phyloP scores from a whole-genome alignment of 2,888 invertebrate genomes.

The Allygus modestus region DNA sequence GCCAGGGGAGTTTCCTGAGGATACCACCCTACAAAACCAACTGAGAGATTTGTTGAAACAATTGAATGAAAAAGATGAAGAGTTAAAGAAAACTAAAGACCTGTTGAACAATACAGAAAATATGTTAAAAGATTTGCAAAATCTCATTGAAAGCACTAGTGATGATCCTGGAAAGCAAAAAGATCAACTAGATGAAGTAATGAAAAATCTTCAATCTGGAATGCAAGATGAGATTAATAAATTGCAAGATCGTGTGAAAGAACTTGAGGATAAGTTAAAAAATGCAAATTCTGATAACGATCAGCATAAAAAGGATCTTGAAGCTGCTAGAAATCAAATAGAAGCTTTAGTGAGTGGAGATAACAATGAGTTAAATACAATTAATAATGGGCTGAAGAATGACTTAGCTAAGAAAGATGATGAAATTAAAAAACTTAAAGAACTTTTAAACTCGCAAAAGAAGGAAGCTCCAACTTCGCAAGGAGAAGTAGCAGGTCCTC shows the following conservation, averaged over 20 bases:
- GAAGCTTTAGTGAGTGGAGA: slow-evolving; percentile 6
- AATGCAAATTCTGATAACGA: background rate
- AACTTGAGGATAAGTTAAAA: slow-evolving; percentile 29
- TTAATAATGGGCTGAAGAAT: slow-evolving; percentile 9
- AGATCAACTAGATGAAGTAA: slow-evolving; percentile 24
- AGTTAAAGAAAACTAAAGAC: slow-evolving; percentile 41
- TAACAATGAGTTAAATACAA: slow-evolving; percentile 11
- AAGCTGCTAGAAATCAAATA: slow-evolving; percentile 3
- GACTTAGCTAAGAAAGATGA: slow-evolving; percentile 26
- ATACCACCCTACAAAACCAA: background rate
- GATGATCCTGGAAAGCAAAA: slow-evolving; percentile 39
- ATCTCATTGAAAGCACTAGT: slow-evolving; percentile 20
- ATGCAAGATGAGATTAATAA: slow-evolving; percentile 28
- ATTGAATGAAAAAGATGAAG: slow-evolving; percentile 28
- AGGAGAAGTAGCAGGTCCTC: background rate
- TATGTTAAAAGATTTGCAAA: slow-evolving; percentile 42
- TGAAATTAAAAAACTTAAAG: slow-evolving; percentile 24
- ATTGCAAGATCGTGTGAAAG: slow-evolving; percentile 10
- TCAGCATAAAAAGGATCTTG: slow-evolving; percentile 6
- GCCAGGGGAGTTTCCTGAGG: slow-evolving; percentile 1
- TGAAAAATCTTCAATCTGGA: slow-evolving; percentile 11
- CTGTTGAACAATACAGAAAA: slow-evolving; percentile 35
- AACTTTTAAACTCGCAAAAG: background rate
- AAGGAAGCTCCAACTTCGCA: background rate
- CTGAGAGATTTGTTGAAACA: slow-evolving; percentile 20